phyloP scores from a whole-genome alignment of 1,140 invertebrate genomes.

The Leptinotarsa lineolata region DNA sequence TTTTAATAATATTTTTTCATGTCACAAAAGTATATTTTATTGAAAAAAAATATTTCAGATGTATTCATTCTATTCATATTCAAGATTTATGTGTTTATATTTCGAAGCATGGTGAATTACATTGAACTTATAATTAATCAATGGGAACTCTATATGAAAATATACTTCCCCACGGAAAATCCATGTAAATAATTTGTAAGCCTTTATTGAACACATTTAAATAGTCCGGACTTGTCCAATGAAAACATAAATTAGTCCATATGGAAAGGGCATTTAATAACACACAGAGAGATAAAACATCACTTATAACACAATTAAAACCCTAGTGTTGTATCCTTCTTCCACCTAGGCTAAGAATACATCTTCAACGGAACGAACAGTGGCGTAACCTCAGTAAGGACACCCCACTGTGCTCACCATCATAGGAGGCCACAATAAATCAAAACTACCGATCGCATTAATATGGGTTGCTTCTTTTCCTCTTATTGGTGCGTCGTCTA shows the following conservation, averaged over 20 bases:
- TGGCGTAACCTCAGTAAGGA: constrained; percentile 42
- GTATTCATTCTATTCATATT: too few species aligned
- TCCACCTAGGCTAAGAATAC: background rate
- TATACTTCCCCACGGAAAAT: too few species aligned
- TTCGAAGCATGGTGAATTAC: too few species aligned
- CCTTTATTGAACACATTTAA: too few species aligned
- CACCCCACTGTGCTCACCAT: constrained; percentile 40
- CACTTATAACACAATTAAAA: constrained; percentile 30
- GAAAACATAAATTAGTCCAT: constrained; percentile 41
- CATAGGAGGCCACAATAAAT: constrained; percentile 48
- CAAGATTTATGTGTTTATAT: too few species aligned
- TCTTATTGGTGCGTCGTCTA: constrained; percentile 4
- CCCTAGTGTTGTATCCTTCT: constrained; percentile 25
- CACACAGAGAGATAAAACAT: constrained; percentile 16
- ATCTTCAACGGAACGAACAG: constrained; percentile 30
- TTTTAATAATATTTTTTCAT: too few species aligned
- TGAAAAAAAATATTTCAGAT: too few species aligned
- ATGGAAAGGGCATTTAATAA: constrained; percentile 42
- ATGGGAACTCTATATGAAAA: too few species aligned
- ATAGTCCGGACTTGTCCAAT: too few species aligned
- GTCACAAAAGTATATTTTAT: too few species aligned
- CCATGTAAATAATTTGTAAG: too few species aligned
- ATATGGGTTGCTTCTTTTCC: constrained; percentile 27
- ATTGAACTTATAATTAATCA: too few species aligned
- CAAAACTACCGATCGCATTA: constrained; percentile 52